Percentiles rank a stretch among this genome's conserved stretches.
phyloP scores from a whole-genome alignment of 23 tunicate species.

The Trididemnum nubilum region DNA sequence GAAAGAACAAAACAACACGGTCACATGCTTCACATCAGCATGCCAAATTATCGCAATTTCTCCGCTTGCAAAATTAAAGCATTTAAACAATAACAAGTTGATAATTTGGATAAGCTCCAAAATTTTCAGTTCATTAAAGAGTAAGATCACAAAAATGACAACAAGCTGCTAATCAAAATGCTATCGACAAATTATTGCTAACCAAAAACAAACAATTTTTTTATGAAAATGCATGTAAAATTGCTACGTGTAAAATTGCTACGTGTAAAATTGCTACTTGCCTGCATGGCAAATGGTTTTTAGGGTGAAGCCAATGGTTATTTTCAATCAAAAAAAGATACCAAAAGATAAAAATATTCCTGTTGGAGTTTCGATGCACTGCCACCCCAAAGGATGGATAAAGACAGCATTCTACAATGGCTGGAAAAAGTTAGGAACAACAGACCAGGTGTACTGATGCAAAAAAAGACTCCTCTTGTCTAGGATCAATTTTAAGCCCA shows the following conservation, averaged over 20 bases:
- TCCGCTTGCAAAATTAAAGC: no score
- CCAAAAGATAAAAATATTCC: slow-evolving; percentile 32
- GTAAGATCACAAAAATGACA: no score
- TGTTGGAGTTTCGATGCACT: slow-evolving; percentile 14
- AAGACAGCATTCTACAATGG: slow-evolving; percentile 14
- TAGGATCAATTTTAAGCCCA: slow-evolving; percentile 25
- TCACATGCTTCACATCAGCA: no score
- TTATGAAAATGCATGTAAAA: no score
- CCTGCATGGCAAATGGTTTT: slow-evolving; percentile 20
- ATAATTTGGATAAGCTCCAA: no score
- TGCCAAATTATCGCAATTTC: no score
- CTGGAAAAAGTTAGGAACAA: slow-evolving; percentile 17
- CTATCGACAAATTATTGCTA: no score
- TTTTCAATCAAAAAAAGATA: slow-evolving; percentile 15
- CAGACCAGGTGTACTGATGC: slow-evolving; percentile 12
- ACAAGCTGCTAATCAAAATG: no score
- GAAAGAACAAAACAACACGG: no score
- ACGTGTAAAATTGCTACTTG: background rate
- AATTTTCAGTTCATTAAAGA: no score
- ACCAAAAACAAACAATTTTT: no score
- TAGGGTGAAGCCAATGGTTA: slow-evolving; percentile 12
- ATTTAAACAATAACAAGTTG: no score
- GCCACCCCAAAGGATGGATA: slow-evolving; percentile 42
- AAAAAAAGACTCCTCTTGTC: slow-evolving; percentile 5
- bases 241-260: background rate